phyloP scores from a whole-genome alignment of 1,140 invertebrate genomes.

The Melipona quadrifasciata region DNA sequence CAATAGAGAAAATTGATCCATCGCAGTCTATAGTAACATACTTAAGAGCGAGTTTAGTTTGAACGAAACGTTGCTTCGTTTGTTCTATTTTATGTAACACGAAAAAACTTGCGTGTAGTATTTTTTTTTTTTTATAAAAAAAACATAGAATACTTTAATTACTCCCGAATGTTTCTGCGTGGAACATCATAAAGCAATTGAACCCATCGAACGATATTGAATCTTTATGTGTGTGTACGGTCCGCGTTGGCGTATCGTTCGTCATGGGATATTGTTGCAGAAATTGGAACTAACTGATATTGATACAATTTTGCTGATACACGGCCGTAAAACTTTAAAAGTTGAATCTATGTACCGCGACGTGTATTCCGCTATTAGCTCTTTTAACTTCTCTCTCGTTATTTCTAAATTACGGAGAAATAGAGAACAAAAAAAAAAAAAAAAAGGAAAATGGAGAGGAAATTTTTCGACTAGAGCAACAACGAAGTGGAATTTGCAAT shows the following conservation, averaged over 20 bases:
- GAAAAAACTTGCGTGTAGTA: neutral
- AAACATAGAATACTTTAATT: neutral
- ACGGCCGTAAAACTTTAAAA: neutral
- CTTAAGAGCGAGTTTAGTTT: neutral
- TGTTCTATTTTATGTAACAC: neutral
- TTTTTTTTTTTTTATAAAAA: neutral
- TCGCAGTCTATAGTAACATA: neutral
- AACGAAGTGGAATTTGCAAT: neutral
- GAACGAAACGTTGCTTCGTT: neutral
- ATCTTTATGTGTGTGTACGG: conserved; percentile 18
- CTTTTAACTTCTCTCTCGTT: neutral
- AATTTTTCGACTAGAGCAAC: neutral
- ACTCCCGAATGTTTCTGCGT: neutral
- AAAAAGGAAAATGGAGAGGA: neutral
- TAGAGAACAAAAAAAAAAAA: neutral
- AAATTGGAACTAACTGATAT: conserved; percentile 28
- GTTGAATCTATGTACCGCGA: neutral
- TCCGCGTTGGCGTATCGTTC: conserved; percentile 9
- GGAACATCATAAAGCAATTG: neutral
- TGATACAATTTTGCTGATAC: conserved; percentile 36
- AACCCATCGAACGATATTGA: neutral
- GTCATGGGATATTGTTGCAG: conserved; percentile 2
- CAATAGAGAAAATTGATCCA: no score
- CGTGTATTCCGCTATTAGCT: neutral
- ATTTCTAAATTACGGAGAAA: neutral